These are phyloP conservation scores for Cydia pomonella DNA, from an alignment of 1,140 invertebrate species.

Conservation along the genomic window DNA sequence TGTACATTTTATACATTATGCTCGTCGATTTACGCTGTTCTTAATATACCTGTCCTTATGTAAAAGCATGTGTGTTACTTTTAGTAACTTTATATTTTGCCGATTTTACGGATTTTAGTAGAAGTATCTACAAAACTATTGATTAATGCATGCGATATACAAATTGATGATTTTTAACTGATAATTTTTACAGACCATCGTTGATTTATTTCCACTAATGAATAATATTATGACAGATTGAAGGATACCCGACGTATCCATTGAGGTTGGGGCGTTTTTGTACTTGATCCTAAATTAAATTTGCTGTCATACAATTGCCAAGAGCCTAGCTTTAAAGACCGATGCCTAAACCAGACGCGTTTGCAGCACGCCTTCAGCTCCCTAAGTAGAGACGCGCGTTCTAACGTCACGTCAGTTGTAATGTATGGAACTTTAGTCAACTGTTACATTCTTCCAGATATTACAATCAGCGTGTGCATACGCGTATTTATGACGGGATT, in stretches of 20 bases:
- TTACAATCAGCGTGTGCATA: too few relatives aligned
- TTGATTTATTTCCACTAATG: constrained; percentile 11
- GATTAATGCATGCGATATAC: constrained; percentile 36
- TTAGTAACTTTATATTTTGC: constrained; percentile 40
- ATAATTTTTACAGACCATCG: constrained; percentile 9
- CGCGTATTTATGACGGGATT: too few relatives aligned
- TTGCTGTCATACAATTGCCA: background rate
- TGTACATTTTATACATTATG: constrained; percentile 59
- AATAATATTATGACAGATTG: constrained; percentile 13
- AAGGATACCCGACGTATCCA: background rate
- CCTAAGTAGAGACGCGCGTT: too few relatives aligned
- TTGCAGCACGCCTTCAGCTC: too few relatives aligned
- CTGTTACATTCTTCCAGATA: too few relatives aligned
- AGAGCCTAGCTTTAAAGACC: background rate
- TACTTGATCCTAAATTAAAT: background rate
- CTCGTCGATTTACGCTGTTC: constrained; percentile 47
- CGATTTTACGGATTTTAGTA: constrained; percentile 46
- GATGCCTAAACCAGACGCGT: too few relatives aligned
- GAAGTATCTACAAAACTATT: constrained; percentile 55
- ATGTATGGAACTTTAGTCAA: too few relatives aligned
- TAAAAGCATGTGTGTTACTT: constrained; percentile 57
- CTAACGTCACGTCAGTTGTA: too few relatives aligned
- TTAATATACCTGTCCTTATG: constrained; percentile 42
- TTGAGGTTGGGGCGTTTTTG: background rate
- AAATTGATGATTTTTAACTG: background rate